phyloP scores from a whole-genome alignment of 2,888 invertebrate genomes.

The Conchocele bisecta region DNA sequence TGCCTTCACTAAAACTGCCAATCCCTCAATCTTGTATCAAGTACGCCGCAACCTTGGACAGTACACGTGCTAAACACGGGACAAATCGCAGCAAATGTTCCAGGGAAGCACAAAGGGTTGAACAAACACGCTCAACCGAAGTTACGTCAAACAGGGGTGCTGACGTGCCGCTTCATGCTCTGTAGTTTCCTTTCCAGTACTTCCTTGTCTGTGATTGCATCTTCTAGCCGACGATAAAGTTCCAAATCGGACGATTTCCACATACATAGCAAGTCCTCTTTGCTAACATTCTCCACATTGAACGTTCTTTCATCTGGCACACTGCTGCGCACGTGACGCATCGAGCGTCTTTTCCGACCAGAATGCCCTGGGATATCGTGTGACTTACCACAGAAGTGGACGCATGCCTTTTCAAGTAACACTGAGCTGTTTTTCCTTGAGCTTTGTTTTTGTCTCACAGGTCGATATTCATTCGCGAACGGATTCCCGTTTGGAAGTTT shows the following conservation, averaged over 20 bases:
- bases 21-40: too few species aligned
- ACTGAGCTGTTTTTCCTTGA: conserved; percentile 47
- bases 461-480: conserved; percentile 38
- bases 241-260: conserved; percentile 92
- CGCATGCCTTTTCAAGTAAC: conserved; percentile 50
- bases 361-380: too few species aligned
- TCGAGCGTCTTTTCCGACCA: conserved; percentile 50
- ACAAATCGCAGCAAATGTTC: too few species aligned
- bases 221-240: conserved; percentile 87
- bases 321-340: conserved; percentile 37
- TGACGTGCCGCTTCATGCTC: too few species aligned
- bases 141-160: conserved; percentile 56
- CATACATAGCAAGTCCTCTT: conserved; percentile 89
- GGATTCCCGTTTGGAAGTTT: conserved; percentile 52
- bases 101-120: too few species aligned
- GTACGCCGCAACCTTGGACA: too few species aligned
- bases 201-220: conserved; percentile 87
- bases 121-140: too few species aligned
- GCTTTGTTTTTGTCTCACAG: conserved; percentile 37
- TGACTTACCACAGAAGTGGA: too few species aligned
- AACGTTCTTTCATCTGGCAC: conserved; percentile 50
- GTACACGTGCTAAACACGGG: too few species aligned
- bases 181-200: conserved; percentile 77
- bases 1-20: too few species aligned
- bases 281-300: conserved; percentile 85